These are phyloP conservation scores for Diuraphis noxia DNA, from an alignment of 1,140 invertebrate species.

Conservation along the genomic window DNA sequence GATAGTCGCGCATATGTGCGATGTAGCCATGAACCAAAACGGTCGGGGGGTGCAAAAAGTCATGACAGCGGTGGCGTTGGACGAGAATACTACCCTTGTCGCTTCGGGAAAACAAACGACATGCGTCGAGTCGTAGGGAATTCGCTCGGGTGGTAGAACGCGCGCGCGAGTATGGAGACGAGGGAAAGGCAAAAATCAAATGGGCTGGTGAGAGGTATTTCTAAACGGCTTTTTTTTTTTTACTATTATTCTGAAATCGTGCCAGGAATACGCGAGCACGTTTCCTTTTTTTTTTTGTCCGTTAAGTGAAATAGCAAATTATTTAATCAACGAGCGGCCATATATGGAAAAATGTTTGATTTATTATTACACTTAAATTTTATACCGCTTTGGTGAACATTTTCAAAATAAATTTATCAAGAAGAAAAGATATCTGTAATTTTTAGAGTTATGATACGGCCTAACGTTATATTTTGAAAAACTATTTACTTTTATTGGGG, in stretches of 20 bases:
- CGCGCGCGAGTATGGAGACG: too few species aligned
- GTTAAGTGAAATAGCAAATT: conserved; percentile 49
- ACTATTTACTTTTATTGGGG: not conserved
- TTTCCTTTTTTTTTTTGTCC: not conserved
- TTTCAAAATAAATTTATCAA: not conserved
- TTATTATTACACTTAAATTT: not conserved
- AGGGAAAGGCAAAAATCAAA: conserved; percentile 22
- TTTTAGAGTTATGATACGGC: not conserved
- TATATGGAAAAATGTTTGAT: conserved; percentile 11
- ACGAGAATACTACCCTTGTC: conserved; percentile 30
- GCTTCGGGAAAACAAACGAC: conserved; percentile 21
- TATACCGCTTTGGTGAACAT: not conserved
- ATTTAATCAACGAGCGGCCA: conserved; percentile 16
- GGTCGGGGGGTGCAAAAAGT: not conserved
- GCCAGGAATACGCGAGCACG: conserved; percentile 38
- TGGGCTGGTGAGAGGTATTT: conserved; percentile 24
- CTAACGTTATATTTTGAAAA: not conserved
- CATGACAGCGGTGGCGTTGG: not conserved
- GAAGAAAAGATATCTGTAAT: not conserved
- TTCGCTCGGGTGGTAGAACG: not conserved
- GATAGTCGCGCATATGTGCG: not conserved
- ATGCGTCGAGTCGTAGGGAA: not conserved
- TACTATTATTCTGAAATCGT: conserved; percentile 38
- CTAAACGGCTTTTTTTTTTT: conserved; percentile 26
- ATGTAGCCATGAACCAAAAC: too few species aligned